Evolutionary conservation across 2,113 vertebrate species (phyloP), one percentile per base, ranked within the genome.

Genomic region (Suncus etruscus): DNA sequence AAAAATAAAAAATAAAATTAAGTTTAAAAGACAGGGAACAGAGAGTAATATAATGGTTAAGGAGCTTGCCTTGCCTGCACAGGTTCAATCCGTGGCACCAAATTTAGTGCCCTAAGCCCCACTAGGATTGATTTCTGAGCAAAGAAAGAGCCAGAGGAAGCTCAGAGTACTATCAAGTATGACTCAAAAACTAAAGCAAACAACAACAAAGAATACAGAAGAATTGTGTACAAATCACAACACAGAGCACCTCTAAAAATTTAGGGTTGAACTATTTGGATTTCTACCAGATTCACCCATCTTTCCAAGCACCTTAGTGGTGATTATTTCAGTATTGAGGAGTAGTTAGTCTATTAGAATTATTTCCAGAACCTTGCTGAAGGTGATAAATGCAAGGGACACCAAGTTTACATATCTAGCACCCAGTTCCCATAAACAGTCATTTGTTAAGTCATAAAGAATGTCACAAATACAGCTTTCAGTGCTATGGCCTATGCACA

Each of bases 371-470:
- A 65, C 31, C 74, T n/a, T 3, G 8, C 1, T 29, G 11, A 51
- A 73, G 54, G 48, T 45, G n/a, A 70, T 32, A 76, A 89, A 89
- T 76, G 25, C 80, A 88, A 95, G 51, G 8, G 16, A 68, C 29
- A 75, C 1, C 72, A 61, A 27, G 76, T 88, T 80, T 48, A 29
- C 9, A 27, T 45, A 45, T 15, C 82, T 87, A 54, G 69, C 47
- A 51, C 29, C 31, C 48, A 8, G 32, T 81, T 94, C 77, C 68
- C 87, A 89, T 29, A 87, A 87, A 65, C 25, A 73, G 45, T 61
- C 81, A 87, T 84, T 87, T 63, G 81, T 66, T 91, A 94, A 78
- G 65, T 91, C 69, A 81, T 24, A 69, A 91, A 91, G 39, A 77
- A 84, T 27, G 74, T 48, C 54, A n/a, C 48, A 68, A 84, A 29